Percentiles rank a stretch among this genome's conserved stretches.
Evolutionary conservation across 2,113 vertebrate genomes (phyloP).

Genomic region (Atractosteus spatula): DNA sequence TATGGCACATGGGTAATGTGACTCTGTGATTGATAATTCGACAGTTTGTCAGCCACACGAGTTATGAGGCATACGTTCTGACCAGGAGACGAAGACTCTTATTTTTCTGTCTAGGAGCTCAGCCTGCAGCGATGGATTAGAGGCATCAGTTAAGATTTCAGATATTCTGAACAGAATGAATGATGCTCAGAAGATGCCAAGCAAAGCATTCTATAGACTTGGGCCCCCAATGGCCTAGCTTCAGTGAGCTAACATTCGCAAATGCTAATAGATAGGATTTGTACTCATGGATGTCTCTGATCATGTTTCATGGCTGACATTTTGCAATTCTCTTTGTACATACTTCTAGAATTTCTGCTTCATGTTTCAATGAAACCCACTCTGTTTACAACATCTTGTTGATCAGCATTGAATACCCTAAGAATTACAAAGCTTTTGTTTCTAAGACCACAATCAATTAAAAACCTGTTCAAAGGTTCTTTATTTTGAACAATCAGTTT

Average conservation of each 20-base stretch:
- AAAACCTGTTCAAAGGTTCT: conserved; percentile 52
- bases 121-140: no score
- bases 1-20: no score
- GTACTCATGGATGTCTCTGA: conserved; percentile 38
- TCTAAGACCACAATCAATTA: conserved; percentile 49
- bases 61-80: no score
- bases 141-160: no score
- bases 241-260: conserved; percentile 10
- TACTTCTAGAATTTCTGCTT: conserved; percentile 31
- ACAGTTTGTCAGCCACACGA: no score
- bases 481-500: conserved; percentile 42
- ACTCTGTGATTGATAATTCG: no score
- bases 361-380: conserved; percentile 51
- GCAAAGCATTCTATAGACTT: conserved; percentile 46
- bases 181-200: conserved; percentile 12
- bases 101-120: no score
- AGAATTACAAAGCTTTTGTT: conserved; percentile 59
- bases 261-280: conserved; percentile 44
- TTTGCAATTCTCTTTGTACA: conserved; percentile 39
- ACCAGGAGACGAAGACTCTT: no score
- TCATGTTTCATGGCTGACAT: conserved; percentile 45
- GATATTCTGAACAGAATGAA: no score
- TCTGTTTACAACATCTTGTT: conserved; percentile 35
- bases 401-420: conserved; percentile 49
- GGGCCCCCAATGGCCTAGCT: conserved; percentile 12